Conservation (phyloP, 2,113 vertebrate genomes). For the Xiphophorus hellerii region DNA sequence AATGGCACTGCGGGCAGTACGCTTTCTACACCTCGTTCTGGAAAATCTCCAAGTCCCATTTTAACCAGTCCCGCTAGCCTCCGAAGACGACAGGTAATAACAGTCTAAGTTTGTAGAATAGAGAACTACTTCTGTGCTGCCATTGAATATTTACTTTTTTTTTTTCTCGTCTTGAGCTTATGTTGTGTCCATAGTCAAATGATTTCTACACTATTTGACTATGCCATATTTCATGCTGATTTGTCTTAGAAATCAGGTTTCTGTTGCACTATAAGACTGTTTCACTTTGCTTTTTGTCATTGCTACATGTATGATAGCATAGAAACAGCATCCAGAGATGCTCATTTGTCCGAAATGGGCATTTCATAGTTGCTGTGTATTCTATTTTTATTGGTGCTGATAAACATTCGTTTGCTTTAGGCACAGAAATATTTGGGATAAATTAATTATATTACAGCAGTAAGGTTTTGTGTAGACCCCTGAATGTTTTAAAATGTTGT, state of each 20-base stretch:
- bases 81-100: slow-evolving; percentile 91
- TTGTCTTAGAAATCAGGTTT: too few relatives aligned
- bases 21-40: slow-evolving; percentile 95
- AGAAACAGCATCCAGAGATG: too few relatives aligned
- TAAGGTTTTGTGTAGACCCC: background rate
- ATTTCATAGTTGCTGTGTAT: too few relatives aligned
- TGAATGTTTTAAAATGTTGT: background rate
- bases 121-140: slow-evolving; percentile 3
- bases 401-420: background rate
- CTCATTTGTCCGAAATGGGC: too few relatives aligned
- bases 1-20: slow-evolving; percentile 97
- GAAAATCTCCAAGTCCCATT: slow-evolving; percentile 95
- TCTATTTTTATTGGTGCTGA: too few relatives aligned
- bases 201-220: too few relatives aligned
- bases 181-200: too few relatives aligned
- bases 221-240: too few relatives aligned
- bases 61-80: slow-evolving; percentile 96
- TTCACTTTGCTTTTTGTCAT: too few relatives aligned
- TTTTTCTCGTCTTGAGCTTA: too few relatives aligned
- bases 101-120: background rate
- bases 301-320: too few relatives aligned
- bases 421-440: background rate
- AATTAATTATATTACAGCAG: background rate
- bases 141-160: background rate
- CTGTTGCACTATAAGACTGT: too few relatives aligned